These are phyloP conservation scores for Chrysomallon squamiferum DNA, from an alignment of 1,140 invertebrate species.

Conservation along the genomic window DNA sequence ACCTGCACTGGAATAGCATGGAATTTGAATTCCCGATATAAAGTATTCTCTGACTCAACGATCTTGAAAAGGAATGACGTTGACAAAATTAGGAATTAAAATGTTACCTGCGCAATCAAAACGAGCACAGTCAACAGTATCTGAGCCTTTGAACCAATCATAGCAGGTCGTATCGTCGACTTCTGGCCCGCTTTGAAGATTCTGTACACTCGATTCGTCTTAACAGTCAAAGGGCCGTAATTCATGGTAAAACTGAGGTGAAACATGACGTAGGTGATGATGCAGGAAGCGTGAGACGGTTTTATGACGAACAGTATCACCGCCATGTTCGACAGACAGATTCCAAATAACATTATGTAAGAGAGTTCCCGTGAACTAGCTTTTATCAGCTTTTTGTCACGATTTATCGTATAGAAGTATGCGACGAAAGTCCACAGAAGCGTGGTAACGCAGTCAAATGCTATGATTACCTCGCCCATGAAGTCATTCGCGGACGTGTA, in stretches of 20 bases:
- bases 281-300: constrained; percentile 74
- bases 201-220: constrained; percentile 84
- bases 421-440: constrained; percentile 30
- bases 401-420: constrained; percentile 29
- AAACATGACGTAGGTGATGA: constrained; percentile 76
- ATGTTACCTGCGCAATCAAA: constrained; percentile 10
- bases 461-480: constrained; percentile 64
- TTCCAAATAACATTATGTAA: constrained; percentile 38
- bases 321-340: constrained; percentile 30
- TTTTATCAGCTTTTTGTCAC: constrained; percentile 43
- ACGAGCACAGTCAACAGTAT: constrained; percentile 8
- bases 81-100: too few species aligned
- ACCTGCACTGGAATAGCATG: too few species aligned
- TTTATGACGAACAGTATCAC: constrained; percentile 56
- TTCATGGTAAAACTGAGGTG: constrained; percentile 75
- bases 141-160: constrained; percentile 11
- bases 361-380: constrained; percentile 46
- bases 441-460: constrained; percentile 66
- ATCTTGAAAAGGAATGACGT: too few species aligned
- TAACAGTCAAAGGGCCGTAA: constrained; percentile 82
- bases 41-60: too few species aligned
- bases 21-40: too few species aligned
- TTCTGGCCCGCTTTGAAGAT: constrained; percentile 82
- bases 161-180: constrained; percentile 9
- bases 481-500: constrained; percentile 22